phyloP scores from a whole-genome alignment of 2,113 vertebrate genomes.

The Sceloporus tristichus region DNA sequence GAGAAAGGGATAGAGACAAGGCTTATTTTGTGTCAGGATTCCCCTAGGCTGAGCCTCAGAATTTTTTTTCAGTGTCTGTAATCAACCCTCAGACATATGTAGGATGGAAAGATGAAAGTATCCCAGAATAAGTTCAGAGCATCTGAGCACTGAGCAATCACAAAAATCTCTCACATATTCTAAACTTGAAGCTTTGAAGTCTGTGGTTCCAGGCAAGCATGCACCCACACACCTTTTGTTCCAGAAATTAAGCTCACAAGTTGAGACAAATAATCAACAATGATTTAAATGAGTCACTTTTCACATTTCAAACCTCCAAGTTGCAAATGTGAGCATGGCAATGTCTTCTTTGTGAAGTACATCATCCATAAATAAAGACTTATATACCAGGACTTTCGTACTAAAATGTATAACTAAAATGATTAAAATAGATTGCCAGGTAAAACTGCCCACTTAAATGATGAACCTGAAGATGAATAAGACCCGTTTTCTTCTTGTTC shows the following conservation, averaged over 20 bases:
- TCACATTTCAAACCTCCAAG: conserved; percentile 31
- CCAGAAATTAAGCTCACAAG: background rate
- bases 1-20: background rate
- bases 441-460: background rate
- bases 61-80: background rate
- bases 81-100: background rate
- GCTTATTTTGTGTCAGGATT: background rate
- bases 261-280: background rate
- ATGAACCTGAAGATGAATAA: background rate
- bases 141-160: background rate
- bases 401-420: background rate
- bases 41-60: background rate
- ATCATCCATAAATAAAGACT: background rate
- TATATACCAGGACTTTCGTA: background rate
- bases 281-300: conserved; percentile 34
- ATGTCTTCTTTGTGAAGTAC: background rate
- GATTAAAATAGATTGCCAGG: background rate
- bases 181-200: background rate
- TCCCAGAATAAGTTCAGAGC: background rate
- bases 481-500: background rate
- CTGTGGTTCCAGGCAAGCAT: background rate
- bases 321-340: background rate
- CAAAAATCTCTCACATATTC: background rate
- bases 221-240: background rate
- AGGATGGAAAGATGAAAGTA: conserved; percentile 20